Evolutionary conservation across 2,113 vertebrate genomes (phyloP), one percentile per base, ranked within the genome.

Genomic region (Xiphophorus maculatus): DNA sequence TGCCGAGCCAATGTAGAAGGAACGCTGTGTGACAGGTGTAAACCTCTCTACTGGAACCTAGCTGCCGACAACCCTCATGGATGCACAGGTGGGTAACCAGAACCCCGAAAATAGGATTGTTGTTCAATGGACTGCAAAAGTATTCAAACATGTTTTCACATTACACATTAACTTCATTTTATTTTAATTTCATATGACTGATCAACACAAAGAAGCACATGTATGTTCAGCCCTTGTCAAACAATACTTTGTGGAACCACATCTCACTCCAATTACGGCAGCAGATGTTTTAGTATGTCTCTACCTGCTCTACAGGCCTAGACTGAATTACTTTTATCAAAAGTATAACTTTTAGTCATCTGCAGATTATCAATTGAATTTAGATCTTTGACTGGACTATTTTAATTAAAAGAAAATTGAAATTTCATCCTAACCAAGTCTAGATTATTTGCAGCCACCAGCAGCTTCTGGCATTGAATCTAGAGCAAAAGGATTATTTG

Each of bases 21-120:
- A 69, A 80, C 91, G 30, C 87, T 92, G 0, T 99, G 98, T 83
- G 93, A 92, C 84, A 92, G 73, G 71, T 99, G 98, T 85, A 98
- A 97, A 86, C 95, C 96, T 0, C 93, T 97, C 19, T 97, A 96
- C 89, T 98, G 97, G 97, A 96, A 97, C 80, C 91, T 98, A 77
- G 94, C 90, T 75, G 64, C 61, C 63, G 94, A 93, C 68, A 96
- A 97, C 85, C 93, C 94, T 0, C 29, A 66, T 7, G 97, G 97
- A 27, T 99, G 98, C 67, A 91, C 84, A 90, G 96, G 98, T 98
- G 81, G 73, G 69, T 83, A 19, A 77, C 9, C 1, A 35, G 19
- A 63, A 69, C 35, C 33, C 51, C 5, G 15, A 19, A 48, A 48
- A 44, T 17, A 54, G 5, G 19, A 25, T 25, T 54, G 19, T 25